Conservation (phyloP, 2,113 vertebrate genomes). For the Rostratula benghalensis region DNA sequence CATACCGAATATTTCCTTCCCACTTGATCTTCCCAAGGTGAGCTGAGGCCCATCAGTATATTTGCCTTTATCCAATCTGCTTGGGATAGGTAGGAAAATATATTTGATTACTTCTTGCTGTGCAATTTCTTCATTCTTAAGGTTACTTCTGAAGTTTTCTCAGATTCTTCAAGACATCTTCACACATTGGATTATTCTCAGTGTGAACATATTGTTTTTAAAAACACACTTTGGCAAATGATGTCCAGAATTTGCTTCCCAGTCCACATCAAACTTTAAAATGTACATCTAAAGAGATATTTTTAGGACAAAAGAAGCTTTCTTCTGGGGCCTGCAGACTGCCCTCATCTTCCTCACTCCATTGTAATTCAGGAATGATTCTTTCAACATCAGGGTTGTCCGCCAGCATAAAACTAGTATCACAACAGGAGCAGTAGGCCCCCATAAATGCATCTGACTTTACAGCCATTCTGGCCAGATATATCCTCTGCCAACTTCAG, state of each 20-base stretch:
- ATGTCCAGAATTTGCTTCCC: neutral
- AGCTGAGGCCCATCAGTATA: neutral
- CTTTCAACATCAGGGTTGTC: neutral
- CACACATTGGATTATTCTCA: fast-evolving
- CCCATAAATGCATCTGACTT: neutral
- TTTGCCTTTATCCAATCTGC: neutral
- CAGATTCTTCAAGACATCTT: neutral
- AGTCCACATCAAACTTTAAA: neutral
- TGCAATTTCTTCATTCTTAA: neutral
- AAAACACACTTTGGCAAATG: neutral
- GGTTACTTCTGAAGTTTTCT: neutral
- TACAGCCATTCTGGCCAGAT: neutral
- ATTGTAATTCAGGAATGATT: neutral
- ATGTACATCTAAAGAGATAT: neutral
- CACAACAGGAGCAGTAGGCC: neutral
- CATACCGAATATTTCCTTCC: neutral
- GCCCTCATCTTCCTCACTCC: neutral
- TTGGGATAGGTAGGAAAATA: neutral
- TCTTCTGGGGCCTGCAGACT: neutral
- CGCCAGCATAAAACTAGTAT: neutral
- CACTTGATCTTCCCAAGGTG: neutral
- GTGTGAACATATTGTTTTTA: neutral
- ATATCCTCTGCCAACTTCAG: neutral
- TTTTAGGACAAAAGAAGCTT: neutral
- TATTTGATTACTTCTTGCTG: neutral